Base-by-base conservation (phyloP, 1,140 invertebrate species). In the Mya arenaria region DNA sequence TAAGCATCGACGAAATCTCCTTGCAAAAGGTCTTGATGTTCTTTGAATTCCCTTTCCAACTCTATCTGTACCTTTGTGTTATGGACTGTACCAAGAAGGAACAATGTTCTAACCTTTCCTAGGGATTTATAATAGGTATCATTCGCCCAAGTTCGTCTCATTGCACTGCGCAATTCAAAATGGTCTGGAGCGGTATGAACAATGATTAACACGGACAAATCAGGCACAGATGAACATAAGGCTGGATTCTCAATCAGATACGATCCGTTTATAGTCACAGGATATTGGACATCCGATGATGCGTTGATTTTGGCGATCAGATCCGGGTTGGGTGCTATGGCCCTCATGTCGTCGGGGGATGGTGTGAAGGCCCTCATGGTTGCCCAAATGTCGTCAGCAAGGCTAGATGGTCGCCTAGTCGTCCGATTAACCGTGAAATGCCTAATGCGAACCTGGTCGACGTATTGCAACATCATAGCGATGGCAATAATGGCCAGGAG, bases 71-170 rank as follows among this genome's bases (percentile, higher is more conserved):
- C 25, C 4, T 55, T 85, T 0, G 66, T 34, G 65, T 94, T 89
- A 1, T 92, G 83, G 0, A 95, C 93, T 28, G 92, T 92, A 4
- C 96, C 96, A 28, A 97, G 77, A 5, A 97, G 91, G 89, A 97
- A 97, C 17, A 96, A 91, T 10, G 90, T 78, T 23, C 83, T 69
- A 0, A 90, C 62, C 62, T 44, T 63, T 30, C 83, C 81, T 1
- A 82, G 63, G 36, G 78, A 34, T 25, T 41, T 78, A 56, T 85
- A 87, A 32, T 68, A 66, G 6, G 68, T 60, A 17, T 85, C 81
- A 66, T 90, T 90, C 10, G 86, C 86, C 91, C 90, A 93, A 0
- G 92, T 92, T 66, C 87, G 66, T 37, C 92, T 73, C 41, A 93
- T 86, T 6, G 84, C 32, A 1, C 66, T 37, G 10, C 92, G 72